Evolutionary conservation across 2,113 vertebrate genomes (phyloP).

Genomic region (Tiliqua scincoides): DNA sequence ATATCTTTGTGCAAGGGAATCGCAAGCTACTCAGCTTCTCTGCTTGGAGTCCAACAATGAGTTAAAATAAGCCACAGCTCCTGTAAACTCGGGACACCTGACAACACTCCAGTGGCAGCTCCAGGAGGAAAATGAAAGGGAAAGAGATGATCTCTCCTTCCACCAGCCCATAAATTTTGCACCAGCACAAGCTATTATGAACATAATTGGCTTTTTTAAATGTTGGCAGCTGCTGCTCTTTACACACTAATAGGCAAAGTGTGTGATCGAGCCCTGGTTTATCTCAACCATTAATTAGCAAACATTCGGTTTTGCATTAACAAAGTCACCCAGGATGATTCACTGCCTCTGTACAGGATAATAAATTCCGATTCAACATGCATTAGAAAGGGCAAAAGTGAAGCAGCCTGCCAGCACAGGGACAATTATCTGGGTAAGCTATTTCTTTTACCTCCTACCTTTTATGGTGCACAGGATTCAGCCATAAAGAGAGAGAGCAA

Average conservation of each 20-base stretch:
- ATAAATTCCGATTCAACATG: constrained; percentile 48
- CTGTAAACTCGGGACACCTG: background rate
- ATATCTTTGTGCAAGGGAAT: background rate
- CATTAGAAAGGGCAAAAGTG: constrained; percentile 43
- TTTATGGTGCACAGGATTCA: constrained; percentile 33
- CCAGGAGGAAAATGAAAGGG: background rate
- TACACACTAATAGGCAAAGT: constrained; percentile 38
- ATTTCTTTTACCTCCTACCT: constrained; percentile 29
- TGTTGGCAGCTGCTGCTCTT: constrained; percentile 59
- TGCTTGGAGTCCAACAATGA: background rate
- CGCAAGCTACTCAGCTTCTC: background rate
- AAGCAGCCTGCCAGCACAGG: constrained; percentile 23
- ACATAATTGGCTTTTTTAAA: constrained; percentile 46
- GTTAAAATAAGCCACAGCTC: background rate
- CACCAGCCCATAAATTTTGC: constrained; percentile 48
- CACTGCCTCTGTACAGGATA: constrained; percentile 1
- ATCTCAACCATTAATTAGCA: constrained; percentile 50
- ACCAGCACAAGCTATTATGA: constrained; percentile 41
- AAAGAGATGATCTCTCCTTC: constrained; percentile 19
- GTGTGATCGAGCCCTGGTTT: constrained; percentile 28
- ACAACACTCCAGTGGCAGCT: background rate
- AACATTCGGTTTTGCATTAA: constrained; percentile 41
- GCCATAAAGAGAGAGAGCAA: constrained; percentile 7
- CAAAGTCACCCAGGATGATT: constrained; percentile 41
- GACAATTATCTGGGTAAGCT: constrained; percentile 50